Evolutionary conservation across 2,113 vertebrate genomes (phyloP).

Genomic region (Rhombomys opimus): DNA sequence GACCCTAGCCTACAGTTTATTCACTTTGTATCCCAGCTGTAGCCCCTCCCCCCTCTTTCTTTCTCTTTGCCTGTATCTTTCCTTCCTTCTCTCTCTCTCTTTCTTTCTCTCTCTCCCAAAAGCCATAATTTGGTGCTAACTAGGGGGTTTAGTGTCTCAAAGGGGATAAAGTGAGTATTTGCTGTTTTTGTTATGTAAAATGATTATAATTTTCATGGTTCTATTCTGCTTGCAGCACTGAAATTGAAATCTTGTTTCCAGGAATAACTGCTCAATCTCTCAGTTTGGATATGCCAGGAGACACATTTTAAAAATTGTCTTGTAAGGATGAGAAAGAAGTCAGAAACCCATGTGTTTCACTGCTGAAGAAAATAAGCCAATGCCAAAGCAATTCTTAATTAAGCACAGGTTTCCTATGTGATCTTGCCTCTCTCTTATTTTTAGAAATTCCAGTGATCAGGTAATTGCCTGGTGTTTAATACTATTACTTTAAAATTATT

Average conservation of each 20-base stretch:
- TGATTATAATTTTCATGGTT: neutral
- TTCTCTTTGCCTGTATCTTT: too few species aligned
- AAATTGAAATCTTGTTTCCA: slow-evolving; percentile 10
- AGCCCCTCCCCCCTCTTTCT: neutral
- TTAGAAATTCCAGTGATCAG: neutral
- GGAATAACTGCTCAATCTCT: neutral
- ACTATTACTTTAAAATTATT: neutral
- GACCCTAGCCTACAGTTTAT: too few species aligned
- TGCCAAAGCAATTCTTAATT: neutral
- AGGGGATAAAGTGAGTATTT: neutral
- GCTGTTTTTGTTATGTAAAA: neutral
- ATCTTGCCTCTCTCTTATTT: neutral
- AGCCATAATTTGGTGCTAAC: neutral
- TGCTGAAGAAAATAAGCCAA: neutral
- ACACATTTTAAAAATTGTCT: neutral
- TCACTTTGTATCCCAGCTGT: too few species aligned
- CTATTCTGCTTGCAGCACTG: neutral
- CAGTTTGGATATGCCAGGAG: neutral
- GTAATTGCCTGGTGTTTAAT: neutral
- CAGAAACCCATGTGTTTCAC: neutral
- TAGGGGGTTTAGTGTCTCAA: neutral
- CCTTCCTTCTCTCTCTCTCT: neutral
- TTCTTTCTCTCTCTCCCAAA: neutral
- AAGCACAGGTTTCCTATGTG: neutral
- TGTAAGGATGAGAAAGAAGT: neutral